Percentiles rank a stretch among this genome's conserved stretches.
phyloP scores from a whole-genome alignment of 2,888 invertebrate species.

The Heliothis peltigera region DNA sequence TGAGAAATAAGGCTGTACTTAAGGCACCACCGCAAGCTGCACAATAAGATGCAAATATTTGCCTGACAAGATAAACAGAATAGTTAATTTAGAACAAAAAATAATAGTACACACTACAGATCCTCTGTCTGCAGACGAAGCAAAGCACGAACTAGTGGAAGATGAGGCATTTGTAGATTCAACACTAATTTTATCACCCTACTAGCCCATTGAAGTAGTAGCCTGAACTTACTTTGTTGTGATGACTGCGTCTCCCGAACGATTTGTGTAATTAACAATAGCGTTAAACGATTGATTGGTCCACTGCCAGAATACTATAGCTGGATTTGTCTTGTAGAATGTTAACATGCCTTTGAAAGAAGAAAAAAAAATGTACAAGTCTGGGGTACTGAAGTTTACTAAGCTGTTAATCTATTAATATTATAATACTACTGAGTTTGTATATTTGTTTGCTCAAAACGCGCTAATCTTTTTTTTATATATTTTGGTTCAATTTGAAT shows the following conservation, averaged over 20 bases:
- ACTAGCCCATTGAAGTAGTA: no score
- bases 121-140: no score
- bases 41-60: constrained; percentile 95
- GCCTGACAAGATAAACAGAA: constrained; percentile 81
- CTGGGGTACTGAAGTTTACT: background rate
- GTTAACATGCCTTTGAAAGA: constrained; percentile 94
- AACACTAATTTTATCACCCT: no score
- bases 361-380: background rate
- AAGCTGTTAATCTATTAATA: no score
- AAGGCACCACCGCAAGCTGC: constrained; percentile 98
- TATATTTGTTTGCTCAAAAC: no score
- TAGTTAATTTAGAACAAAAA: constrained; percentile 5
- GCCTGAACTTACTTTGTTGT: constrained; percentile 68
- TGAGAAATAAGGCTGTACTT: constrained; percentile 96
- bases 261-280: constrained; percentile 99
- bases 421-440: no score
- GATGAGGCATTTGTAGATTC: no score
- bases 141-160: no score
- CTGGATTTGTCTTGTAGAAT: constrained; percentile 97
- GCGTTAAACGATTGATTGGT: constrained; percentile 99
- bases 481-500: no score
- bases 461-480: no score
- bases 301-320: constrained; percentile 99
- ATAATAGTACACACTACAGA: no score
- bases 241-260: constrained; percentile 94